phyloP scores from a whole-genome alignment of 2,113 vertebrate species.

The Neopipo cinnamomea region DNA sequence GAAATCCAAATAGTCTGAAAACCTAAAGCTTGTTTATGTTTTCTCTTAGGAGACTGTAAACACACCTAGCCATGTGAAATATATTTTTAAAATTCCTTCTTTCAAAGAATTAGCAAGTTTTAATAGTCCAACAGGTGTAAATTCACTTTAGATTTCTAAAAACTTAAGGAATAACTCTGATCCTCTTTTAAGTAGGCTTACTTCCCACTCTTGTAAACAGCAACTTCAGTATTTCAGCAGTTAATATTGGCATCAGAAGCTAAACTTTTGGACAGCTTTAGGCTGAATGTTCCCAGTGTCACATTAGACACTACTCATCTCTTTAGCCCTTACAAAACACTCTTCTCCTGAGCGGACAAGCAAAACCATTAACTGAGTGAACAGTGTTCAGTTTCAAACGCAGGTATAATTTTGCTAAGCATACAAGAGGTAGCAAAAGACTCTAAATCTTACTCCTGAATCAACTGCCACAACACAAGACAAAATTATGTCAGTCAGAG shows the following conservation, averaged over 20 bases:
- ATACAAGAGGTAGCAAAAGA: background rate
- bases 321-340: background rate
- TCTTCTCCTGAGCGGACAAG: background rate
- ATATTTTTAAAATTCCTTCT: background rate
- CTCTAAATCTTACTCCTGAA: background rate
- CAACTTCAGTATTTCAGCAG: background rate
- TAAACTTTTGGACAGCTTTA: background rate
- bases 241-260: background rate
- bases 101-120: background rate
- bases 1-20: background rate
- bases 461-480: background rate
- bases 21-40: background rate
- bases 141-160: background rate
- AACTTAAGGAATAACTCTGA: background rate
- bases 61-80: background rate
- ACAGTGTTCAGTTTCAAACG: background rate
- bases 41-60: background rate
- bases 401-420: background rate
- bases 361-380: background rate
- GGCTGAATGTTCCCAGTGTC: background rate
- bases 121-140: background rate
- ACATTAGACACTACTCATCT: background rate
- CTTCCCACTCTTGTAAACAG: background rate
- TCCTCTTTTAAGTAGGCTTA: background rate
- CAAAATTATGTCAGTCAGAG: background rate